These are phyloP conservation scores for Panthera uncia DNA, from an alignment of 2,113 vertebrate species.

Conservation along the genomic window DNA sequence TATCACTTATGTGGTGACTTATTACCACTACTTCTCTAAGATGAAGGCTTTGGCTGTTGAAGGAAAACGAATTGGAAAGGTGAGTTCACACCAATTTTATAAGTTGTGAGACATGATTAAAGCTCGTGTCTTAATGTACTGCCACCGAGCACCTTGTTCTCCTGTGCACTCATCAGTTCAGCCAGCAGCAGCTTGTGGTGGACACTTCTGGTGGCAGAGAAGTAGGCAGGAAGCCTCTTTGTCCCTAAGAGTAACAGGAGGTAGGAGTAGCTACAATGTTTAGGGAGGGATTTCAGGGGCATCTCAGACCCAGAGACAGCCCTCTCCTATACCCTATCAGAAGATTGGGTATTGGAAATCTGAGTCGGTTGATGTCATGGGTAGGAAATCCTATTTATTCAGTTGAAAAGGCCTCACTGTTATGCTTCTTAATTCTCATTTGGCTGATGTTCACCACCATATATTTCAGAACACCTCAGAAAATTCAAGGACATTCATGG, in stretches of 20 bases:
- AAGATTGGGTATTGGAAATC: neutral
- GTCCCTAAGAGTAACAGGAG: neutral
- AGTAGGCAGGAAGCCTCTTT: neutral
- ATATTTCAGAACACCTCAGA: neutral
- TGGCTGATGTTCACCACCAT: neutral
- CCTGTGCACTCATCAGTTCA: neutral
- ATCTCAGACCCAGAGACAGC: neutral
- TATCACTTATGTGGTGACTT: slow-evolving; percentile 98
- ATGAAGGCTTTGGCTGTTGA: slow-evolving; percentile 99
- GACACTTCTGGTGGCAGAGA: neutral
- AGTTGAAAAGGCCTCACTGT: neutral
- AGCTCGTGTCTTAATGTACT: neutral
- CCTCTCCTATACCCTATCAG: neutral
- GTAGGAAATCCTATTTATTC: neutral
- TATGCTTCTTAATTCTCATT: neutral
- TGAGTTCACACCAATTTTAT: slow-evolving; percentile 74
- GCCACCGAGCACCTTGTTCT: neutral
- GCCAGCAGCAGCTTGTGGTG: neutral
- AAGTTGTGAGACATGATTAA: neutral
- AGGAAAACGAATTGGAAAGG: slow-evolving; percentile 98
- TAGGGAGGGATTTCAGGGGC: neutral
- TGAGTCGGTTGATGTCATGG: neutral
- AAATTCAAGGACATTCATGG: neutral
- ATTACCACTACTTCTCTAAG: slow-evolving; percentile 99
- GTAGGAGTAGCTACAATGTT: neutral